These are phyloP conservation scores for Noctua comes DNA, from an alignment of 2,888 invertebrate genomes.

Conservation along the genomic window DNA sequence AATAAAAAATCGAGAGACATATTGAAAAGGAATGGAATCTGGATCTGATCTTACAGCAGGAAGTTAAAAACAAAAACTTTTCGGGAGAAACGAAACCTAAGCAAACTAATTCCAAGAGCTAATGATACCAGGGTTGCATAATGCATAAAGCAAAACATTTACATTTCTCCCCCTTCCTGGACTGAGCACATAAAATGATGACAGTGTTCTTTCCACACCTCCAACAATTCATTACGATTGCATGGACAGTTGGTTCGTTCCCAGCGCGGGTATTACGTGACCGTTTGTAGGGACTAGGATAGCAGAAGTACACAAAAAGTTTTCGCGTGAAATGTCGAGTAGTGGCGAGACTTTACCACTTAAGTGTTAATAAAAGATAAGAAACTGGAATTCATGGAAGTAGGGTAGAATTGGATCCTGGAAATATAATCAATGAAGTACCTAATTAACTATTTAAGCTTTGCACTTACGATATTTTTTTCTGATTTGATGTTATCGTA, in stretches of 20 bases:
- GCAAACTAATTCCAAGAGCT: not conserved
- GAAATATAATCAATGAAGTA: slow-evolving; percentile 18
- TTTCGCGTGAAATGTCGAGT: slow-evolving; percentile 55
- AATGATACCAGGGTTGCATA: slow-evolving; percentile 34
- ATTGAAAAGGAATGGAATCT: not conserved
- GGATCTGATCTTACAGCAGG: not conserved
- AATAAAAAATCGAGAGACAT: not conserved
- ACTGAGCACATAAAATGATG: slow-evolving; percentile 30
- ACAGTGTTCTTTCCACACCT: slow-evolving; percentile 50
- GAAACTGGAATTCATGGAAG: slow-evolving; percentile 38
- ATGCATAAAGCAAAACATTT: slow-evolving; percentile 37
- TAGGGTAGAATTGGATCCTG: slow-evolving; percentile 2
- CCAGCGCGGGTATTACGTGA: slow-evolving; percentile 44
- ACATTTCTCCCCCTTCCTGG: slow-evolving; percentile 12
- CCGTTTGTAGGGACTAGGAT: slow-evolving; percentile 22
- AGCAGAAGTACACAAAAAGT: slow-evolving; percentile 24
- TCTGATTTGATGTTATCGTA: not conserved
- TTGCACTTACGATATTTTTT: not conserved
- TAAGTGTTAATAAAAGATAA: slow-evolving; percentile 53
- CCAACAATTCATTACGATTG: slow-evolving; percentile 50
- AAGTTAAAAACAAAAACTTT: not conserved
- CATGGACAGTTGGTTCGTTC: slow-evolving; percentile 49
- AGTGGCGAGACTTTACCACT: slow-evolving; percentile 45
- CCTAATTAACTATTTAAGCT: not conserved
- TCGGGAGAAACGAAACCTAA: not conserved